Conservation (phyloP, 2,113 vertebrate genomes). For the Balaeniceps rex region DNA sequence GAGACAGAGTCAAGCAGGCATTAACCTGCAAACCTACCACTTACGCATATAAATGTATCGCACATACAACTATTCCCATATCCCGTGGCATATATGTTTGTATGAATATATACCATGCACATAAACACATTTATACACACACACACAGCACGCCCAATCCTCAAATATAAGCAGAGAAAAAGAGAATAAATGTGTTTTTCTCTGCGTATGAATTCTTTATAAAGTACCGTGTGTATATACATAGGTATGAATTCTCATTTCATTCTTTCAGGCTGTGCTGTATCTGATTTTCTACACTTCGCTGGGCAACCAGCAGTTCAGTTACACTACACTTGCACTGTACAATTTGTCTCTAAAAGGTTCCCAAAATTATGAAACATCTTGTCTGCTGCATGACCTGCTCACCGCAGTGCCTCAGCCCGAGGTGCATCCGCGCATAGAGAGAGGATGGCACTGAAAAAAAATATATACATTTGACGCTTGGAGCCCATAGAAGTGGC, state of each 20-base stretch:
- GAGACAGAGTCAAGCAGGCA: conserved; percentile 43
- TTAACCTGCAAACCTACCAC: conserved; percentile 52
- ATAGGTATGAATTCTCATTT: conserved; percentile 69
- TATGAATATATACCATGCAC: conserved; percentile 8
- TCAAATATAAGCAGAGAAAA: conserved; percentile 15
- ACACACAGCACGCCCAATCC: background rate
- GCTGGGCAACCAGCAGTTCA: conserved; percentile 86
- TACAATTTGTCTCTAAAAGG: conserved; percentile 89
- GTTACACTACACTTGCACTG: conserved; percentile 84
- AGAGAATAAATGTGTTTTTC: conserved; percentile 62
- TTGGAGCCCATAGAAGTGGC: conserved; percentile 56
- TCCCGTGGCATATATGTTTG: conserved; percentile 18
- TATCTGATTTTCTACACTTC: conserved; percentile 93
- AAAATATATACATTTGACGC: background rate
- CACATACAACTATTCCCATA: background rate
- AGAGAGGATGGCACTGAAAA: conserved; percentile 58
- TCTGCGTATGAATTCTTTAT: conserved; percentile 64
- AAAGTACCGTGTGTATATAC: conserved; percentile 55
- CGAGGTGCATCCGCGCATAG: conserved; percentile 22
- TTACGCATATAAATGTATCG: conserved; percentile 55
- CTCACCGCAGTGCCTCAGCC: conserved; percentile 72
- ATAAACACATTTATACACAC: background rate
- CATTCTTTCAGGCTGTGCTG: conserved; percentile 77
- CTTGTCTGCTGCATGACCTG: conserved; percentile 83
- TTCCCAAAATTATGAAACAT: conserved; percentile 86